Percentiles rank a stretch among this genome's conserved stretches.
These are phyloP conservation scores for Haliclystus octoradiatus DNA, from an alignment of 30 jellyfish, hydroid and myxozoan genomes.

Conservation along the genomic window DNA sequence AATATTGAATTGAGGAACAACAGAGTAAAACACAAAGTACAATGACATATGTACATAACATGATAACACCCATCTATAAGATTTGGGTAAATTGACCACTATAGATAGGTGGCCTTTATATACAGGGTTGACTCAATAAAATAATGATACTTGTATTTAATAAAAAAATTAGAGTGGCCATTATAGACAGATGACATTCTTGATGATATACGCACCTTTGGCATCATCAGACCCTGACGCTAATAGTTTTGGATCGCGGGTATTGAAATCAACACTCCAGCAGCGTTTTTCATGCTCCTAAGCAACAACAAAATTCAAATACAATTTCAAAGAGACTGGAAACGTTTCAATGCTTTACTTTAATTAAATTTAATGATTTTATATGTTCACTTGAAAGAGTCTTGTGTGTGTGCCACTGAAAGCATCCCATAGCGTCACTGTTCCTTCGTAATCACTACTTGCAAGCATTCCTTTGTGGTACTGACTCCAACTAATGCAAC, in stretches of 20 bases:
- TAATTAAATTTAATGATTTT: no score
- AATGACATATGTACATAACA: background rate
- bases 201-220: no score
- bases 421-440: conserved; percentile 98
- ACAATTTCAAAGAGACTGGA: background rate
- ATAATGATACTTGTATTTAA: no score
- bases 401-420: conserved; percentile 85
- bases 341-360: background rate
- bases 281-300: conserved; percentile 97
- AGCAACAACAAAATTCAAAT: background rate
- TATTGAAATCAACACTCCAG: conserved; percentile 98
- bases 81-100: background rate
- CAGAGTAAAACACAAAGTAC: background rate
- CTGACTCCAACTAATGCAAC: conserved; percentile 97
- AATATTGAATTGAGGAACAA: background rate
- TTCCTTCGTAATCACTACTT: conserved; percentile 99
- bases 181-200: no score
- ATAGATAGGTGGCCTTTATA: no score
- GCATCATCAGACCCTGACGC: conserved; percentile 99
- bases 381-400: conserved; percentile 88
- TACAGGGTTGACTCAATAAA: no score
- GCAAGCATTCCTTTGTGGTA: conserved; percentile 98
- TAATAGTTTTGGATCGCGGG: conserved; percentile 79
- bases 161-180: no score
- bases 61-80: background rate